Evolutionary conservation across 1,140 invertebrate species (phyloP), one percentile per base, ranked within the genome.

Genomic region (Drosophila kohkoa): DNA sequence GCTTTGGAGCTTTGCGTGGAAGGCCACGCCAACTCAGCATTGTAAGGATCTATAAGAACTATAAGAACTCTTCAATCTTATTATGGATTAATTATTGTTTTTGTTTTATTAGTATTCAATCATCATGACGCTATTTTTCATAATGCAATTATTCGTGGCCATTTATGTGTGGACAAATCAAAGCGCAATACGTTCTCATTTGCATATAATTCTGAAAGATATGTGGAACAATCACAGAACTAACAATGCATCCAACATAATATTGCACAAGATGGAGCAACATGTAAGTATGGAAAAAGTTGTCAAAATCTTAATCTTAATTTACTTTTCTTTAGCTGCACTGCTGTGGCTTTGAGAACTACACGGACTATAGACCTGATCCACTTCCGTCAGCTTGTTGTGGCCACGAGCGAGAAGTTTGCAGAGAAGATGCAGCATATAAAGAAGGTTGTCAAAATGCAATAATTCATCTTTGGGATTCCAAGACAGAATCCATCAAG

Each of bases 311-410:
- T 15, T 38, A 5, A 30, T 13, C 0, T 48, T 35, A 35, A 35
- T 16, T 11, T 1, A 5, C 1, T 3, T 13, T 16, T 10, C 1
- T 62, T 48, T 16, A 71, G 68, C 8, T 59, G 0, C 15, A 66
- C n/a, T 72, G 70, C 8, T 72, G 70, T 8, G 70, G 70, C 8
- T 1, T 32, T 1, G 3, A 72, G 35, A 15, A 25, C 2, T 1
- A 0, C n/a, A 32, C 6, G 0, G 0, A 35, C 13, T 72, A 66
- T 30, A 5, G 0, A 1, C 0, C 4, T 15, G 35, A 59, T 10
- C 1, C 0, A 1, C 5, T 59, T 8, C 52, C 69, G 1, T 1
- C 13, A 28, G 35, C 70, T 8, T 72, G 70, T 13, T 66, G 41
- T 10, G 38, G 25, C 6, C 1, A 0, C 0, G 2, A 13, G 5